A percentile compares a stretch with the other conserved stretches of the same genome.
These are phyloP conservation scores for Chelidonichthys spinosus DNA, from an alignment of 2,797 vertebrate species.

Conservation along the genomic window DNA sequence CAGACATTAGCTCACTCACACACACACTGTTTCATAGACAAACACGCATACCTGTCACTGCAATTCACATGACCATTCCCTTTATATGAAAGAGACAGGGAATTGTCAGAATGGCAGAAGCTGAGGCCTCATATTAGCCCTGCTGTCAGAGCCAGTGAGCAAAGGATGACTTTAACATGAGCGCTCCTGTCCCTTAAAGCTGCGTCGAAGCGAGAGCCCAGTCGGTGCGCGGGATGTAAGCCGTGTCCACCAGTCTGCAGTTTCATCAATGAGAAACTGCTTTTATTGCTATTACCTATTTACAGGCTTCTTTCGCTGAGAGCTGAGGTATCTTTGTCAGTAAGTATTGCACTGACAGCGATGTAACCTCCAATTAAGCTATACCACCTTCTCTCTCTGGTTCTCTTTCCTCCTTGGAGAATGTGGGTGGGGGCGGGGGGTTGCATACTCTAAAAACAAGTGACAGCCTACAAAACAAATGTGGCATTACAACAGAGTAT, in stretches of 20 bases:
- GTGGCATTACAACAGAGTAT: slow-evolving; percentile 71
- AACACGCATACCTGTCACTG: slow-evolving; percentile 62
- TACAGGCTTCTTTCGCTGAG: slow-evolving; percentile 48
- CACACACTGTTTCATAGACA: slow-evolving; percentile 37
- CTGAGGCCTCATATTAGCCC: slow-evolving; percentile 72
- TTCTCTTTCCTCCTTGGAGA: slow-evolving; percentile 44
- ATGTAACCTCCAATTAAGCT: slow-evolving; percentile 64
- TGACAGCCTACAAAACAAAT: slow-evolving; percentile 76
- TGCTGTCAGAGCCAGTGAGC: slow-evolving; percentile 70
- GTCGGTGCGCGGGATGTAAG: slow-evolving; percentile 25
- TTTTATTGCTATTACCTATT: slow-evolving; percentile 64
- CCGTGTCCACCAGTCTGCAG: slow-evolving; percentile 43
- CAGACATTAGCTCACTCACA: slow-evolving; percentile 26
- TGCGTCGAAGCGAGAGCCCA: slow-evolving; percentile 44
- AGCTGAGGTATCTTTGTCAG: slow-evolving; percentile 53
- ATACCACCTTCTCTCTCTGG: slow-evolving; percentile 35
- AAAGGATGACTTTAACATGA: slow-evolving; percentile 72
- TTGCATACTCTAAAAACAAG: slow-evolving; percentile 69
- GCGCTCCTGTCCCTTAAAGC: slow-evolving; percentile 67
- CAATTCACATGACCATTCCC: slow-evolving; percentile 61
- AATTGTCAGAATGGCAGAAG: slow-evolving; percentile 69
- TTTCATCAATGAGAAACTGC: slow-evolving; percentile 59
- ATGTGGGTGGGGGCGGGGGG: slow-evolving; percentile 5
- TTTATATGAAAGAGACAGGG: slow-evolving; percentile 65
- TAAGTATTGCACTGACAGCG: slow-evolving; percentile 58